Evolutionary conservation across 64 coral and sea anemone species (phyloP).

Genomic region (Exaiptasia diaphana): DNA sequence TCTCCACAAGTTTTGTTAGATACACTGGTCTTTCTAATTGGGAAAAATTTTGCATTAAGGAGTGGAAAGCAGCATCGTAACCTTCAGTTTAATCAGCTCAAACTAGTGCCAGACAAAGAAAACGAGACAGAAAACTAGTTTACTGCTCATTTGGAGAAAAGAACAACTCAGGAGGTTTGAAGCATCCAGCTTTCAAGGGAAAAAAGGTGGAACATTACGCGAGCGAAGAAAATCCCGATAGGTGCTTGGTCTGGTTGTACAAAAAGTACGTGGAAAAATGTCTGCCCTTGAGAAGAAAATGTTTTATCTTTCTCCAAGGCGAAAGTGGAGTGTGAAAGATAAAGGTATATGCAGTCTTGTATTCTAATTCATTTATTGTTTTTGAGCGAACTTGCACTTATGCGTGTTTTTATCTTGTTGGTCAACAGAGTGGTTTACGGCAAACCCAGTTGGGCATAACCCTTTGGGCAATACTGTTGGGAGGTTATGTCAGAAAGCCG

Average conservation of each 20-base stretch:
- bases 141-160: conserved; percentile 33
- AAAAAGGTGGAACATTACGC: conserved; percentile 26
- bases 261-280: conserved; percentile 47
- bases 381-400: not conserved
- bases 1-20: conserved; percentile 32
- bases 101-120: not conserved
- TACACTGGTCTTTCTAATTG: too few relatives aligned
- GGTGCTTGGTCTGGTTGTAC: conserved; percentile 19
- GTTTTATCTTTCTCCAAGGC: conserved; percentile 9
- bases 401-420: not conserved
- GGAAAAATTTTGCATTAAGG: too few relatives aligned
- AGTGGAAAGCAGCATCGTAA: not conserved
- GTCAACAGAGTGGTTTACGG: conserved; percentile 11
- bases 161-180: conserved; percentile 16
- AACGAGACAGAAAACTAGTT: conserved; percentile 6
- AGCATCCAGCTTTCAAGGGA: conserved; percentile 6
- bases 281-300: not conserved
- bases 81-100: not conserved
- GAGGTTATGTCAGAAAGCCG: conserved; percentile 12
- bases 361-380: not conserved
- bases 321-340: not conserved
- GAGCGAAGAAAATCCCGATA: not conserved
- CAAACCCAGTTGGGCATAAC: conserved; percentile 14
- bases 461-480: not conserved
- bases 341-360: not conserved